Evolutionary conservation across 2,797 vertebrate genomes (phyloP).

Genomic region (Chiroxiphia lanceolata): DNA sequence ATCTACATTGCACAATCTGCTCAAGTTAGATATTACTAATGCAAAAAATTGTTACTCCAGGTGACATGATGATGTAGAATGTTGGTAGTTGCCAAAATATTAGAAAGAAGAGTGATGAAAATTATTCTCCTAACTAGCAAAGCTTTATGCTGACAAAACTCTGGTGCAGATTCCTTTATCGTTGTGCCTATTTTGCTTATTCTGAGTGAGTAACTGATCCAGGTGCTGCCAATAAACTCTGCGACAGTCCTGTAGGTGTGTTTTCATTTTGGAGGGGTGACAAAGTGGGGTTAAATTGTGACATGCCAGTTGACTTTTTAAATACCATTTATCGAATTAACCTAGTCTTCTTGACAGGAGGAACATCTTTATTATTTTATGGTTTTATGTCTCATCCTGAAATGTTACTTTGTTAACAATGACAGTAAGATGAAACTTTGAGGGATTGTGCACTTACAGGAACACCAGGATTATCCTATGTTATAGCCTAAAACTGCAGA

Average conservation of each 20-base stretch:
- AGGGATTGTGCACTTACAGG: neutral
- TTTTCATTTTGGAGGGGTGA: neutral
- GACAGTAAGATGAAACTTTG: neutral
- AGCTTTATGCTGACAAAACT: neutral
- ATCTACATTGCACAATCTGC: neutral
- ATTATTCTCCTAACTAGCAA: neutral
- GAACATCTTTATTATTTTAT: neutral
- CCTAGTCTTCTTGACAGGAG: neutral
- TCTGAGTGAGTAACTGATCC: neutral
- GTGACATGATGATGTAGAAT: neutral
- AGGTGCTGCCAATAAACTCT: neutral
- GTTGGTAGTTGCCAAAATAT: neutral
- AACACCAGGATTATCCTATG: neutral
- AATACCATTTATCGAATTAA: neutral
- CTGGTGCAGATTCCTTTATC: neutral
- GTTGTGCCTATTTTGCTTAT: neutral
- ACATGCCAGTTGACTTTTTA: neutral
- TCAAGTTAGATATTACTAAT: neutral
- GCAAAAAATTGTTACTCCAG: neutral
- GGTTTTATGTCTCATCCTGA: neutral
- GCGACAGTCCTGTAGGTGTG: neutral
- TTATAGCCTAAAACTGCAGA: neutral
- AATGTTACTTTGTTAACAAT: neutral
- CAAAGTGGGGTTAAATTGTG: neutral
- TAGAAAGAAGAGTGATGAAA: neutral